Base-by-base conservation (phyloP, 2,888 invertebrate genomes). In the Drosophila tanythrix region DNA sequence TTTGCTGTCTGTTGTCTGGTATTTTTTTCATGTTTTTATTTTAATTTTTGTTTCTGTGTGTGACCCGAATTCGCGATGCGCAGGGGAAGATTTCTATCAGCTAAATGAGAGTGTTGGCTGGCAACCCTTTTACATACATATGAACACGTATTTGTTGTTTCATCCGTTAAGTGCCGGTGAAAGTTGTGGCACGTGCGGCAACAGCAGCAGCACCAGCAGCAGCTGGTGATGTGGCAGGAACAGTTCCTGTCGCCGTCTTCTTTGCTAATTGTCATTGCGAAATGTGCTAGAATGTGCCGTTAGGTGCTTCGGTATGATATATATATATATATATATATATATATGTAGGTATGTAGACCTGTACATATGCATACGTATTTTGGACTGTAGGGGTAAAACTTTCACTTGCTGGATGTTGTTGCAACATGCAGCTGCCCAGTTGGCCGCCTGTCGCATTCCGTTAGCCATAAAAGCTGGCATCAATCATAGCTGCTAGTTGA, bases 391-490 rank as follows among this genome's bases (percentile, higher is more conserved):
- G 56, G 38, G 56, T 21, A 43, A 31, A 66, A 77, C 76, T 77
- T 77, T 77, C 76, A 77, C 76, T 77, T 33, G 76, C 35, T 27
- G 38, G 48, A 46, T 56, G 52, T 31, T 38, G 40, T 21, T 70
- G 46, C 75, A 77, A 29, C 50, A 46, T 50, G 50, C 70, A 53
- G 61, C 59, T 64, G 71, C 51, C 68, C 53, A n/a, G 55, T 35
- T 25, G 56, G 73, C 58, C 48, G 78, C 74, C 65, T 70, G 33
- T 74, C 75, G 50, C 76, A 79, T 75, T 79, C 78, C 78, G 78
- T 75, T 79, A 76, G 83, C 76, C 81, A 78, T 86, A 89, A 89
- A 88, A 89, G 90, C 89, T 83, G 84, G 82, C 86, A 89, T 90
- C 90, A 90, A 90, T 88, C 88, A 88, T 88, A 74, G 74, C 66